phyloP scores from a whole-genome alignment of 2,797 vertebrate species.

The Melanitta fusca region DNA sequence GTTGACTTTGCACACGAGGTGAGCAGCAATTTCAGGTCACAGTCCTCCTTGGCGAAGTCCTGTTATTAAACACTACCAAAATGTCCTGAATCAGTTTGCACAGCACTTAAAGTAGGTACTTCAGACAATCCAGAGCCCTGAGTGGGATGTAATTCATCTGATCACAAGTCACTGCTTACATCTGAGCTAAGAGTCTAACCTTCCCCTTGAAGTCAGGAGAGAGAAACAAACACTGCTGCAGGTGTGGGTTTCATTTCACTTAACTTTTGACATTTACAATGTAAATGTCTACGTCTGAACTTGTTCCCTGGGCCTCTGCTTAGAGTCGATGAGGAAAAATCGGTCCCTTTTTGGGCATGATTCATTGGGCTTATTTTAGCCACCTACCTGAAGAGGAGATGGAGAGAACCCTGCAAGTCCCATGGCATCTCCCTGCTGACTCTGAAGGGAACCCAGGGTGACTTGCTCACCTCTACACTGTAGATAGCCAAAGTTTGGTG shows the following conservation, averaged over 20 bases:
- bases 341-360: not conserved
- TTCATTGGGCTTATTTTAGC: not conserved
- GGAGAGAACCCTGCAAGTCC: not conserved
- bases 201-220: not conserved
- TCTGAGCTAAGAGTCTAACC: not conserved
- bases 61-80: not conserved
- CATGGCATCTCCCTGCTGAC: not conserved
- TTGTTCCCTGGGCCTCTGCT: not conserved
- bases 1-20: not conserved
- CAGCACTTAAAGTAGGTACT: not conserved
- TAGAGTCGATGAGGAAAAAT: not conserved
- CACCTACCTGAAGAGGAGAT: not conserved
- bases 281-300: constrained; percentile 25
- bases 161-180: not conserved
- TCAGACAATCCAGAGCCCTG: not conserved
- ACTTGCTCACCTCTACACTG: not conserved
- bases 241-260: not conserved
- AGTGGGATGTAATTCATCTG: not conserved
- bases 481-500: not conserved
- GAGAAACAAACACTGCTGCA: not conserved
- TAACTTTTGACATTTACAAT: constrained; percentile 16
- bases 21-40: not conserved
- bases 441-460: not conserved
- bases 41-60: not conserved
- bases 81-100: not conserved